Conservation (phyloP, 2,797 vertebrate genomes). For the Phrynocephalus forsythii region DNA sequence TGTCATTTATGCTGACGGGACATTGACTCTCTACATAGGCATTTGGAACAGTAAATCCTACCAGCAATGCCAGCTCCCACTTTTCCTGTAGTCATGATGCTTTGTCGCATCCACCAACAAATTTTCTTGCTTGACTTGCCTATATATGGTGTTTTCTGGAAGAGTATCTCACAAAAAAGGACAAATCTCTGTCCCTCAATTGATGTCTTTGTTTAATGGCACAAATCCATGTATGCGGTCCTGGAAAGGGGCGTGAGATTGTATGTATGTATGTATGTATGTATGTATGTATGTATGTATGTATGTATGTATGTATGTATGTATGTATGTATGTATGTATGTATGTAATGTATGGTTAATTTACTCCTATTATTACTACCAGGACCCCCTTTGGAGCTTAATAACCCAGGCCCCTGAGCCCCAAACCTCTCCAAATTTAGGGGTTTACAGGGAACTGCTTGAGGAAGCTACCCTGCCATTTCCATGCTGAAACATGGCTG, state of each 20-base stretch:
- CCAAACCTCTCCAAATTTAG: too few species aligned
- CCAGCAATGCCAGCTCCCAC: background rate
- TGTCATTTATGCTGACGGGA: background rate
- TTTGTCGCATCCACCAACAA: background rate
- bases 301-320: too few species aligned
- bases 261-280: too few species aligned
- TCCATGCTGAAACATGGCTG: too few species aligned
- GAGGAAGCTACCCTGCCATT: too few species aligned
- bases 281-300: too few species aligned
- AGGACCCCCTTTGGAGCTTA: too few species aligned
- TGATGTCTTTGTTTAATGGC: background rate
- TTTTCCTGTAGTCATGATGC: background rate
- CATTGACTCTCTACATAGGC: background rate
- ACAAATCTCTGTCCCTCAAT: background rate
- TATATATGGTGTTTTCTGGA: background rate
- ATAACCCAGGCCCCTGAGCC: too few species aligned
- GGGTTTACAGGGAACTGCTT: too few species aligned
- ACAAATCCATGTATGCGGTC: background rate
- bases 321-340: too few species aligned
- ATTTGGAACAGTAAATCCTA: background rate
- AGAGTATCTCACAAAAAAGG: background rate
- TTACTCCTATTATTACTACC: too few species aligned
- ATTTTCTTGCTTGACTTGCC: background rate
- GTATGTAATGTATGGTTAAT: too few species aligned
- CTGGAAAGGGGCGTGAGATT: background rate